These are phyloP conservation scores for Hystrix brachyura DNA, from an alignment of 2,113 vertebrate species.

Conservation along the genomic window DNA sequence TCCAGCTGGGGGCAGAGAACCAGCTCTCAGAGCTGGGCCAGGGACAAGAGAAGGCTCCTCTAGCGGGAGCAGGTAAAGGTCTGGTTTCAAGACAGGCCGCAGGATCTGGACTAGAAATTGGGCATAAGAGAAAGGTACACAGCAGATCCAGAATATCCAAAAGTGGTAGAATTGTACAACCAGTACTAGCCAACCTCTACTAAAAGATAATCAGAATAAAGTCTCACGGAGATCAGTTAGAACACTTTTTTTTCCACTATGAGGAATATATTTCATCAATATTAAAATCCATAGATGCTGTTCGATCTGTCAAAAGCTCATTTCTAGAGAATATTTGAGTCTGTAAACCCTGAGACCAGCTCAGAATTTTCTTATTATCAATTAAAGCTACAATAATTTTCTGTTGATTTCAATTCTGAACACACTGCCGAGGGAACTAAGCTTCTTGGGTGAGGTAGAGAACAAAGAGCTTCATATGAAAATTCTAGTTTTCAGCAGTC, in stretches of 20 bases:
- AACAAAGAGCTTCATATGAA: constrained; percentile 66
- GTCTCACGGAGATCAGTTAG: constrained; percentile 12
- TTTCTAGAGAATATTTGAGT: constrained; percentile 66
- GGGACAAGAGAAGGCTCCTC: neutral
- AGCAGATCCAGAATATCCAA: neutral
- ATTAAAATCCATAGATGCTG: constrained; percentile 49
- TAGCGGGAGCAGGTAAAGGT: neutral
- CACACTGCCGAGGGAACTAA: constrained; percentile 66
- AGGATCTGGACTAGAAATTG: neutral
- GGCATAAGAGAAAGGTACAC: neutral
- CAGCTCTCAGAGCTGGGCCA: neutral
- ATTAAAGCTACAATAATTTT: constrained; percentile 78
- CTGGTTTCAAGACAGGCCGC: constrained; percentile 14
- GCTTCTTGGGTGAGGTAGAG: constrained; percentile 70
- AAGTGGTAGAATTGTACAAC: neutral
- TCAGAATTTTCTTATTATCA: constrained; percentile 75
- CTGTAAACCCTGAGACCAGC: constrained; percentile 41
- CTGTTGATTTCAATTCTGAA: constrained; percentile 75
- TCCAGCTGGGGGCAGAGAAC: neutral
- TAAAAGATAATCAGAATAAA: constrained; percentile 27
- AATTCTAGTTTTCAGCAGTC: constrained; percentile 66
- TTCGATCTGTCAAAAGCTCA: constrained; percentile 60
- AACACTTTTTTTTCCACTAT: constrained; percentile 52
- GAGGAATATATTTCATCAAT: constrained; percentile 57
- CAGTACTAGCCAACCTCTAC: neutral